phyloP scores from a whole-genome alignment of 2,888 invertebrate genomes.

The Heliconius cydno region DNA sequence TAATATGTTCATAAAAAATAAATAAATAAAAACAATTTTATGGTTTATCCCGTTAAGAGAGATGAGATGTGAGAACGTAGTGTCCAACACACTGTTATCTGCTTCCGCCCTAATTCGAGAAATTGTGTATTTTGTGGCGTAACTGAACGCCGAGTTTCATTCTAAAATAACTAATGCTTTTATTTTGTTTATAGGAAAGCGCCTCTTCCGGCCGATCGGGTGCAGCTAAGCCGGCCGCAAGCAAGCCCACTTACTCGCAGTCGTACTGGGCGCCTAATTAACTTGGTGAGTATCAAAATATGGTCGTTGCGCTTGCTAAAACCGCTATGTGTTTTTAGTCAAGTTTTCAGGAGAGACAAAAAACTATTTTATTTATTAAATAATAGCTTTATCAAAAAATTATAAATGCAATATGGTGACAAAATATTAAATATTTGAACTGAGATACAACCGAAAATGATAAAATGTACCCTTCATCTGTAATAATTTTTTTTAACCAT shows the following conservation, averaged over 20 bases:
- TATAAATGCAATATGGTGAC: too few species aligned
- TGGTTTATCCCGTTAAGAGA: not conserved
- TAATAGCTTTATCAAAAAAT: too few species aligned
- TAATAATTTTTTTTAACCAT: too few species aligned
- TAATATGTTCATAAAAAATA: not conserved
- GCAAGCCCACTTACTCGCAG: constrained; percentile 85
- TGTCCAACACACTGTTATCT: not conserved
- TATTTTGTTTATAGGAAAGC: constrained; percentile 77
- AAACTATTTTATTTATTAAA: too few species aligned
- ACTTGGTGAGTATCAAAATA: not conserved
- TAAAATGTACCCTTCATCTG: too few species aligned
- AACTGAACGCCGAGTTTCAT: not conserved
- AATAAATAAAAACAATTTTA: not conserved
- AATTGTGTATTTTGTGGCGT: not conserved
- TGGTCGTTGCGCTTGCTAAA: too few species aligned
- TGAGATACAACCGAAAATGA: too few species aligned
- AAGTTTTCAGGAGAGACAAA: too few species aligned
- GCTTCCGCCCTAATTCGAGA: not conserved
- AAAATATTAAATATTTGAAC: too few species aligned
- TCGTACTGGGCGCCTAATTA: constrained; percentile 87
- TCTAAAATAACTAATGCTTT: not conserved
- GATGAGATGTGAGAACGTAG: not conserved
- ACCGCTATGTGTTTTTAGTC: too few species aligned
- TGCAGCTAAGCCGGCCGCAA: constrained; percentile 85
- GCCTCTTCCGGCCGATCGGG: constrained; percentile 73